Base-by-base conservation (phyloP, 2,113 vertebrate genomes). In the Gila orcuttii region DNA sequence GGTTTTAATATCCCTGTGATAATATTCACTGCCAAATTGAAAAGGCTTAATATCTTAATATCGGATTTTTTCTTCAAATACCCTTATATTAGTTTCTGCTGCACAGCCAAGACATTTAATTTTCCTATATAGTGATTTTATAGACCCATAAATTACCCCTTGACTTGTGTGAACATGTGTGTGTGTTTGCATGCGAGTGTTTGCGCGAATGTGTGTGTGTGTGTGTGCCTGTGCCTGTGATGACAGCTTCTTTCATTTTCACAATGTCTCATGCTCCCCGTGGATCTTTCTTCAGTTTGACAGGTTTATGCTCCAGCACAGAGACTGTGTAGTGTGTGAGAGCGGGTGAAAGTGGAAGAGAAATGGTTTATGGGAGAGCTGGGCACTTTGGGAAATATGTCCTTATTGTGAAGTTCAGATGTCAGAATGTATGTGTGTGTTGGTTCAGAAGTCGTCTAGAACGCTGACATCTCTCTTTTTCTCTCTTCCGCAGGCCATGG, bases 401-500 rank as follows among this genome's bases (percentile, higher is more conserved):
- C 81, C 78, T 87, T 66, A 81, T 86, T 86, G 76, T 84, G 78
- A 86, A 82, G 85, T 73, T 85, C 84, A 89, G 81, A 85, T 84
- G 84, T 83, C 76, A 82, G 78, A 60, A 71, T 71, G 83, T 69
- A 45, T 57, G 85, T 77, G 79, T 77, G 79, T 52, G 60, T 6
- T 19, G n/a, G 33, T 62, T 76, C 39, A 45, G 55, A 74, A 23
- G 82, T 75, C 36, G 10, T 68, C 21, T 28, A 4, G 39, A 25
- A 62, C 4, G n/a, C 75, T 78, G 59, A 45, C 55, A 10, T 86
- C 77, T 64, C 68, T 84, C 2, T 84, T 45, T 76, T 71, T 85
- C 66, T 79, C 21, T 47, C 85, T 87, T 89, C 86, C 91, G 76
- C 84, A 99, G 98, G 98, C 98, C 6, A 99, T 99, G 97, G 97